These are phyloP conservation scores for Chrysolina haemoptera DNA, from an alignment of 2,888 invertebrate genomes.

Conservation along the genomic window DNA sequence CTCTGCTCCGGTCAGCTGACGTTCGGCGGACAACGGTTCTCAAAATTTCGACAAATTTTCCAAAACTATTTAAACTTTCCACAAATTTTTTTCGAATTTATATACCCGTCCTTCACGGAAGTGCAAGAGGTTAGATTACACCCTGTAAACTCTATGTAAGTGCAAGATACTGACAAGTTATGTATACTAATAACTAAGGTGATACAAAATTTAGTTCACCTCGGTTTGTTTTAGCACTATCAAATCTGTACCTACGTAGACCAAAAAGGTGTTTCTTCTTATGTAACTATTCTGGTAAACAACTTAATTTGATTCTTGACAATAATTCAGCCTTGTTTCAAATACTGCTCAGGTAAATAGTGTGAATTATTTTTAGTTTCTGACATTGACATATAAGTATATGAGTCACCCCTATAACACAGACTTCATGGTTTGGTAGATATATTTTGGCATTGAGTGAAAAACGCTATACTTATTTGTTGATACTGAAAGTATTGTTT, in stretches of 20 bases:
- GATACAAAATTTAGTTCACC: no score
- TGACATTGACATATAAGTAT: constrained; percentile 1
- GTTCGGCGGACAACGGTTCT: no score
- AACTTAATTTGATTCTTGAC: not conserved
- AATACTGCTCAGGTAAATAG: constrained; percentile 15
- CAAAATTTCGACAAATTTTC: no score
- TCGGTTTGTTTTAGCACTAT: not conserved
- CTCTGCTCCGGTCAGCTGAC: no score
- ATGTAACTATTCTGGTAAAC: not conserved
- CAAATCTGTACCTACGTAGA: not conserved
- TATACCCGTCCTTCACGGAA: no score
- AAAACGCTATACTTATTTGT: no score
- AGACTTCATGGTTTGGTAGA: constrained; percentile 8
- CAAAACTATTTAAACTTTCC: no score
- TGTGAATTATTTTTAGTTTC: constrained; percentile 9
- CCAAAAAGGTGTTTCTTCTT: not conserved
- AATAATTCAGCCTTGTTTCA: not conserved
- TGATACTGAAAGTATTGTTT: no score
- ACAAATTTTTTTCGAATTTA: no score
- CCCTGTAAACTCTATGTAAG: no score
- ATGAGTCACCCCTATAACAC: constrained; percentile 25
- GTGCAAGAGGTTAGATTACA: no score
- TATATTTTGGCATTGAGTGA: no score
- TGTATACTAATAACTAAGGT: not conserved
- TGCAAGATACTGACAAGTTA: not conserved